phyloP scores from a whole-genome alignment of 2,888 invertebrate species.

The Papilio demoleus region DNA sequence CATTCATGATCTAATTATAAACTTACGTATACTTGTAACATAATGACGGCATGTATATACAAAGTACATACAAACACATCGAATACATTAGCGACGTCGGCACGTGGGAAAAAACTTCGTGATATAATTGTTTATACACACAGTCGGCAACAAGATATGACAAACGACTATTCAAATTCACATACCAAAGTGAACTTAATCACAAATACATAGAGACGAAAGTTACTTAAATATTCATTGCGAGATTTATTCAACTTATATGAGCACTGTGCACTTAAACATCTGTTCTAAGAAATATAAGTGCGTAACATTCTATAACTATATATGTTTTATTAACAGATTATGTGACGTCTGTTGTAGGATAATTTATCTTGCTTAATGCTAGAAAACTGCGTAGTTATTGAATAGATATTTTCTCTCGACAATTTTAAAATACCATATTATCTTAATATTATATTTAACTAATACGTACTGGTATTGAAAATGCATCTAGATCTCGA shows the following conservation, averaged over 20 bases:
- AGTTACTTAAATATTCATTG: conserved; percentile 8
- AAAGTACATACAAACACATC: conserved; percentile 33
- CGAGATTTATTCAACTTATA: conserved; percentile 19
- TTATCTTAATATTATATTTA: too few species aligned
- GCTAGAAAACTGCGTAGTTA: conserved; percentile 8
- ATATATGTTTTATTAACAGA: conserved; percentile 31
- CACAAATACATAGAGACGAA: conserved; percentile 3
- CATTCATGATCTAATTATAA: conserved; percentile 61
- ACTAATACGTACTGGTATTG: too few species aligned
- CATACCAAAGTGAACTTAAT: conserved; percentile 28
- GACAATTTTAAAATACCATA: too few species aligned
- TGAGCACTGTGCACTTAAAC: conserved; percentile 26
- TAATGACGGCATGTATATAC: conserved; percentile 38
- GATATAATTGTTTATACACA: conserved; percentile 55
- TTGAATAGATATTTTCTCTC: neutral
- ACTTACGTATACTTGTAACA: conserved; percentile 30
- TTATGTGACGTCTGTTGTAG: conserved; percentile 10
- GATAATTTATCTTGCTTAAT: conserved; percentile 16
- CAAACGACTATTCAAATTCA: conserved; percentile 13
- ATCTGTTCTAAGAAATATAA: conserved; percentile 38
- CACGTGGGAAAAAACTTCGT: conserved; percentile 55
- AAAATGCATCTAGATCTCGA: too few species aligned
- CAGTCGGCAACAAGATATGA: conserved; percentile 42
- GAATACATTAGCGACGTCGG: conserved; percentile 45
- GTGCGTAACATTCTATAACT: conserved; percentile 31